These are phyloP conservation scores for Erannis defoliaria DNA, from an alignment of 2,888 invertebrate genomes.

Conservation along the genomic window DNA sequence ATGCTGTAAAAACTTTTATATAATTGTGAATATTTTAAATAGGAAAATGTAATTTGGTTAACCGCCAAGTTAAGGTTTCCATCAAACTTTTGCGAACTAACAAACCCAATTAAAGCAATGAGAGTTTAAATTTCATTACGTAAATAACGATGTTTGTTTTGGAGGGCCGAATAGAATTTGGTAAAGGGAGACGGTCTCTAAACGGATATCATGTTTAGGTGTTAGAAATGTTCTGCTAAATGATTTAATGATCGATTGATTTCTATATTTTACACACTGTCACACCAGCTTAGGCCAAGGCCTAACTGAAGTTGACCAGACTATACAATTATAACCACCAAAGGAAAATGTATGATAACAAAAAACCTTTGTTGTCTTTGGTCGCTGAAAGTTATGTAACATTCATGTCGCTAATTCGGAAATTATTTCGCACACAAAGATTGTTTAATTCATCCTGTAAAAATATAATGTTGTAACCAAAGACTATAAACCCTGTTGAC, in stretches of 20 bases:
- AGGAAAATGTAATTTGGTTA: conserved; percentile 39
- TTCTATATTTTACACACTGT: conserved; percentile 13
- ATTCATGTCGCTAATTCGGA: no score
- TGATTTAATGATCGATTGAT: conserved; percentile 12
- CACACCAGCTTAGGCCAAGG: no score
- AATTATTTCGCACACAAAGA: no score
- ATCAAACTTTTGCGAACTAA: conserved; percentile 43
- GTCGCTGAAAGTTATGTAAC: no score
- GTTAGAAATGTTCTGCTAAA: conserved; percentile 15
- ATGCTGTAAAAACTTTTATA: conserved; percentile 29
- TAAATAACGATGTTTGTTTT: conserved; percentile 40
- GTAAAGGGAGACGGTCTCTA: conserved; percentile 19
- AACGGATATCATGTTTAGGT: conserved; percentile 20
- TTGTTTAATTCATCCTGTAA: no score
- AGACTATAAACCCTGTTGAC: no score
- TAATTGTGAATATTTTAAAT: conserved; percentile 33
- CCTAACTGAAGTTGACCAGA: no score
- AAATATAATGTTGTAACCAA: no score
- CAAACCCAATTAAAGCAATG: conserved; percentile 46
- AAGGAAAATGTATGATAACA: no score
- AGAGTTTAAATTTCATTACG: conserved; percentile 38
- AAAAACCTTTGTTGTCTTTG: no score
- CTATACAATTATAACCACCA: no score
- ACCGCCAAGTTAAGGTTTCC: conserved; percentile 40
- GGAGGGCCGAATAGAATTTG: conserved; percentile 28